Conservation (phyloP, 2,113 vertebrate species). For the human (Homo sapiens) region DNA sequence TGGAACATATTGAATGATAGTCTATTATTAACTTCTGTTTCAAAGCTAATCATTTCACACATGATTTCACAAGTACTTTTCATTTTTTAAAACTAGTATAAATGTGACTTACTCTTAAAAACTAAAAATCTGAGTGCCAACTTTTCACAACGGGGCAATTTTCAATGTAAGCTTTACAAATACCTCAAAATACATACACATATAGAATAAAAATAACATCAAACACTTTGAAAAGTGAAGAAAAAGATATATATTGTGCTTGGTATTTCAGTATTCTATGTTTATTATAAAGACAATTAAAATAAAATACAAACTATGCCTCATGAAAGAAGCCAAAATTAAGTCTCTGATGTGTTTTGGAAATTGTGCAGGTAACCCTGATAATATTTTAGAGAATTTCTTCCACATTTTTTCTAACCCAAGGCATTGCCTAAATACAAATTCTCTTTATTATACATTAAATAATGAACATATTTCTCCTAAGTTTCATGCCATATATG, state of each 20-base stretch:
- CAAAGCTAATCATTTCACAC: background rate
- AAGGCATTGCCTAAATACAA: background rate
- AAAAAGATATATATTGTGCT: background rate
- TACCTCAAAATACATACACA: background rate
- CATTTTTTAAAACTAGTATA: background rate
- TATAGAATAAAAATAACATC: background rate
- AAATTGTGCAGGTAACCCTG: background rate
- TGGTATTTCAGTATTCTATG: background rate
- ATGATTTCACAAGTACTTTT: background rate
- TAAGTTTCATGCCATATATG: background rate
- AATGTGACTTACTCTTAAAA: background rate
- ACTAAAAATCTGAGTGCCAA: background rate
- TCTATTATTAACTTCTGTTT: background rate
- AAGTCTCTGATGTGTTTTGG: background rate
- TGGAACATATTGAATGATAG: background rate
- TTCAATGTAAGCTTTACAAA: background rate
- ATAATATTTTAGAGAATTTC: background rate
- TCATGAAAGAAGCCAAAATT: background rate
- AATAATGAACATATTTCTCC: background rate
- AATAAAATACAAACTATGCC: background rate
- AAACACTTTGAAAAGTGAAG: background rate
- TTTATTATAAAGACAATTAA: background rate
- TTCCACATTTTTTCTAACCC: background rate
- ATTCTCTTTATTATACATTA: background rate
- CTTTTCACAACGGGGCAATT: background rate